phyloP scores from a whole-genome alignment of 2,113 vertebrate genomes.

The Buteo buteo region DNA sequence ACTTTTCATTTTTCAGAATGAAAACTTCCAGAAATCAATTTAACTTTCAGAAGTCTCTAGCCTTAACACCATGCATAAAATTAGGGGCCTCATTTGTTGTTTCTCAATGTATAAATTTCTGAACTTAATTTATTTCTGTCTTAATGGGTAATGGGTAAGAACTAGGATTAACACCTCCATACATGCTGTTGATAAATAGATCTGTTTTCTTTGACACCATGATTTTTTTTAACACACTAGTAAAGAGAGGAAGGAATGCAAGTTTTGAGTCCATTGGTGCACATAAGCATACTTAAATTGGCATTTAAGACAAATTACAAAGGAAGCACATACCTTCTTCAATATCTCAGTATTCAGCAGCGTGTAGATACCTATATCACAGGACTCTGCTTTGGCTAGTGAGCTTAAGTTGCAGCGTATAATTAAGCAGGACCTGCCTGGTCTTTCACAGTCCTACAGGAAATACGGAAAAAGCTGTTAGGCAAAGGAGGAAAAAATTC shows the following conservation, averaged over 20 bases:
- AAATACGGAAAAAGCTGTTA: slow-evolving; percentile 1
- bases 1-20: background rate
- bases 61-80: background rate
- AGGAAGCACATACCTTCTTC: slow-evolving; percentile 80
- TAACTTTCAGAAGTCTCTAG: background rate
- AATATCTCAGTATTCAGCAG: slow-evolving; percentile 95
- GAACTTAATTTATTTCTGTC: background rate
- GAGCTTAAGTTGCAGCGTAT: slow-evolving; percentile 86
- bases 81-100: background rate
- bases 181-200: background rate
- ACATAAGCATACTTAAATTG: background rate
- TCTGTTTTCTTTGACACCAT: background rate
- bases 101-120: background rate
- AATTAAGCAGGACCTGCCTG: slow-evolving; percentile 83
- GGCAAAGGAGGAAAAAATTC: background rate
- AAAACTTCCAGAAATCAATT: background rate
- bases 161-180: background rate
- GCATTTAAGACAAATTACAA: background rate
- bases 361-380: slow-evolving; percentile 84
- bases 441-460: slow-evolving; percentile 89
- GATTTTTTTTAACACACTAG: background rate
- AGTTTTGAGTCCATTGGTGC: background rate
- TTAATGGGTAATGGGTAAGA: background rate
- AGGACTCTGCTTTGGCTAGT: slow-evolving; percentile 86
- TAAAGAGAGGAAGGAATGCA: background rate